Percentiles rank a stretch among this genome's conserved stretches.
Evolutionary conservation across 2,113 vertebrate species (phyloP).

Genomic region (Saimiri boliviensis): DNA sequence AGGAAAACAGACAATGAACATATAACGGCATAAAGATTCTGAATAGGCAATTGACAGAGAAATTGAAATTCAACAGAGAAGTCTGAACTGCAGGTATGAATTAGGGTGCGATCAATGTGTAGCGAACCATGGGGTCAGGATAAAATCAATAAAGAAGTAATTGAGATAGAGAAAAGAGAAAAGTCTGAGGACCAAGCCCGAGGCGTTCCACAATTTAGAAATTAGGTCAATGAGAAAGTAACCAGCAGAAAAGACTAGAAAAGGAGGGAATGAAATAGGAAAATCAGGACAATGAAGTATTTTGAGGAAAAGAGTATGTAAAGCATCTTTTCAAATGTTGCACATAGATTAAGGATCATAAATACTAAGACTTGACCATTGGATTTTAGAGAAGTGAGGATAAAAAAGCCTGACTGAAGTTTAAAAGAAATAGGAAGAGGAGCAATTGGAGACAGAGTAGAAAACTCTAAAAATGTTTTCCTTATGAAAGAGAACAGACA

Average conservation of each 20-base stretch:
- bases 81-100: not conserved
- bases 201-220: not conserved
- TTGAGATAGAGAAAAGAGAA: not conserved
- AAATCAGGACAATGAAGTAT: not conserved
- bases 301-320: not conserved
- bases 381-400: not conserved
- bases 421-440: not conserved
- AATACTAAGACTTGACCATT: not conserved
- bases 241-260: not conserved
- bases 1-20: not conserved
- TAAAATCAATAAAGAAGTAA: not conserved
- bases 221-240: not conserved
- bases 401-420: not conserved
- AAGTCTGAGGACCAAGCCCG: not conserved
- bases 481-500: not conserved
- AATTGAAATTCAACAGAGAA: not conserved
- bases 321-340: not conserved
- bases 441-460: not conserved
- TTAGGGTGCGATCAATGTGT: not conserved
- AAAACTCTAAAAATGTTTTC: not conserved
- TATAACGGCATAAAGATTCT: not conserved
- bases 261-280: not conserved
- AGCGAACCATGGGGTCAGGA: not conserved
- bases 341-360: not conserved
- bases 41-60: not conserved